Conservation (phyloP, 2,888 invertebrate species). For the Amiota communis region DNA sequence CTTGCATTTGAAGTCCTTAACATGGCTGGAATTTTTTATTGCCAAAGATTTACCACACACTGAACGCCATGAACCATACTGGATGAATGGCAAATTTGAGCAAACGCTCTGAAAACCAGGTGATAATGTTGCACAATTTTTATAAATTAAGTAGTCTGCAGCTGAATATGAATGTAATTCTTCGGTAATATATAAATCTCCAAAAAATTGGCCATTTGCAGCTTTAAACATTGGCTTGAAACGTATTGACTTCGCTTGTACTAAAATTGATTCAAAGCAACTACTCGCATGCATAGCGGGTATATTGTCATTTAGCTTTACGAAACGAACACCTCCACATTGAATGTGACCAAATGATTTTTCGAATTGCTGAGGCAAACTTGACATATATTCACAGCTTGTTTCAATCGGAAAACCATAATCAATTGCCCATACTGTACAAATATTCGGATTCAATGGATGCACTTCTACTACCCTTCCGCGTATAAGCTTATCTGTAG, state of each 20-base stretch:
- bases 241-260: background rate
- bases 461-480: background rate
- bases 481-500: background rate
- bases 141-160: background rate
- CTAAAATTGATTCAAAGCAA: background rate
- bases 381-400: background rate
- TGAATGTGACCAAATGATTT: background rate
- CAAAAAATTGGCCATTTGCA: constrained; percentile 10
- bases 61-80: background rate
- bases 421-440: constrained; percentile 19
- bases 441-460: background rate
- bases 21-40: background rate
- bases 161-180: background rate
- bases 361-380: background rate
- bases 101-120: background rate
- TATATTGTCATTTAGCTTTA: background rate
- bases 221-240: background rate
- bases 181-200: background rate
- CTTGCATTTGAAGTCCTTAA: no score
- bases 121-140: background rate
- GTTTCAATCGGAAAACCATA: constrained; percentile 21
- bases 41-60: background rate
- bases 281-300: background rate
- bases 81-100: background rate
- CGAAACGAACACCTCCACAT: constrained; percentile 7